Evolutionary conservation across 2,888 invertebrate genomes (phyloP), one percentile per base, ranked within the genome.

Genomic region (Lottia scabra): DNA sequence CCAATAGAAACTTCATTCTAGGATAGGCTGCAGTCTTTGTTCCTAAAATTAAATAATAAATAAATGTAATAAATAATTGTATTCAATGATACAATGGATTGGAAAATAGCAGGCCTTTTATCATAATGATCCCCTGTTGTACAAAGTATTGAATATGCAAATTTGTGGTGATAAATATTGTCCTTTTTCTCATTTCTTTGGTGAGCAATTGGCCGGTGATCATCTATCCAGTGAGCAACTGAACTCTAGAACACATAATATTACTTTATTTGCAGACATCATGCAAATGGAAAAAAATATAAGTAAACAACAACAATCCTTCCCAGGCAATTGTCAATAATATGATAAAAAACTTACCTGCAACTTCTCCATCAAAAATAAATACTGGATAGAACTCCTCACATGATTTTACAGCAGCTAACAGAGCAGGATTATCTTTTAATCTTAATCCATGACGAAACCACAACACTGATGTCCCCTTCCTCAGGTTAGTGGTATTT

Each of bases 341-440:
- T 23, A n/a, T n/a, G n/a, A n/a, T n/a, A n/a, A n/a, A n/a, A n/a
- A n/a, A n/a, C 69, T 48, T 79, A 93, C 94, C 93, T 80, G 93
- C 93, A 77, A 93, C 93, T 87, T 93, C 92, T n/a, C 94, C 94
- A 87, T 94, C 94, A 84, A 94, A 94, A 79, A 94, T 93, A 84
- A 94, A 94, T 1, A 94, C 82, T 0, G 94, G 93, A 80, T 93
- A 92, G 81, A 94, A 88, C 27, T 83, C 81, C 10, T 75, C 75
- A 38, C 81, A 79, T 44, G 78, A 78, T 23, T 80, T 78, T 5
- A 93, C 71, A 0, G 93, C 93, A 30, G 91, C 91, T 48, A 92
- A 87, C 43, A 94, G 85, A 0, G 94, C 92, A 0, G 94, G 93
- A 89, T 93, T 94, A 89, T 94, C 94, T 82, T 94, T 94, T 1